Evolutionary conservation across 2,113 vertebrate species (phyloP), one percentile per base, ranked within the genome.

Genomic region (Cynopterus brachyotis): DNA sequence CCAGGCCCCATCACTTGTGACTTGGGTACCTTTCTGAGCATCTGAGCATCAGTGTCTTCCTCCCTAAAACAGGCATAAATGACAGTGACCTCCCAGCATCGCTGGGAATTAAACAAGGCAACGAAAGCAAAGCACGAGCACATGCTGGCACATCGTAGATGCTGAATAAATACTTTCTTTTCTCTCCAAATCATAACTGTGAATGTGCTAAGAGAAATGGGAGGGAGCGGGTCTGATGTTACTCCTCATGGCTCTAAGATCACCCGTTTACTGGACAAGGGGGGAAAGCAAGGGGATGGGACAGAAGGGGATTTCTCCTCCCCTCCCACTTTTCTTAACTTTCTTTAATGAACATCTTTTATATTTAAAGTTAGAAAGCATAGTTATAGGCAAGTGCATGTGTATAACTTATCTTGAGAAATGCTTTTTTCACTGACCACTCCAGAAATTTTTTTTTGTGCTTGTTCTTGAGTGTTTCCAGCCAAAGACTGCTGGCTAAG

Each of bases 171-270:
- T 10, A 10, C 22, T 11, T 40, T 11, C 24, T 6, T 16, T 78
- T 3, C 22, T 64, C 78, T 66, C 37, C 42, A 55, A 12, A 47
- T 7, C 30, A 2, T 19, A 66, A 32, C 42, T 57, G 55, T 26
- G 20, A 75, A n/a, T 4, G 5, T 45, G 22, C 32, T 24, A 60
- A 35, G 59, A 76, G 5, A 53, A 72, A 26, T 4, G 9, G 47
- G 15, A 7, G 0, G 11, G 5, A 24, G 15, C 5, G n/a, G 19
- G 3, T 64, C 37, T 1, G 15, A 16, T 24, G n/a, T 17, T 57
- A 16, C 32, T 35, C 4, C 32, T 35, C 4, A 1, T 4, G 20
- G 8, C 35, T 50, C 76, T 8, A 37, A 55, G 55, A 47, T 4
- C 24, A 11, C 32, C 37, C 10, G 6, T 22, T 40, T 53, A 40